phyloP scores from a whole-genome alignment of 23 tunicate genomes.

The Trididemnum nubilum region DNA sequence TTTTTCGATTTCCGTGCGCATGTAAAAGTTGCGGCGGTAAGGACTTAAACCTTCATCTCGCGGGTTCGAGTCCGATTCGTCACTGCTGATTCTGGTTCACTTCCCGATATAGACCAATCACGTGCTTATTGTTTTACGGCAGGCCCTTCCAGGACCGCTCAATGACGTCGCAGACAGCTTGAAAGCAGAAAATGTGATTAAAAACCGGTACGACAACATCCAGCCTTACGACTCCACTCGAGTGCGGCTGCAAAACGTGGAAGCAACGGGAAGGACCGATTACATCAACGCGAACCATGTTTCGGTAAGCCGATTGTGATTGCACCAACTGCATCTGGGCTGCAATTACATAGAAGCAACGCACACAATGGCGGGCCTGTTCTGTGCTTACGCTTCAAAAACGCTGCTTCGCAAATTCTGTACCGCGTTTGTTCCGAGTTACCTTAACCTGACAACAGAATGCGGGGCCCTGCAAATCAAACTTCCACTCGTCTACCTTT shows the following conservation, averaged over 20 bases:
- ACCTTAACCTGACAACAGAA: too few relatives aligned
- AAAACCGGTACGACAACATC: conserved; percentile 82
- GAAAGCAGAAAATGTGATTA: conserved; percentile 33
- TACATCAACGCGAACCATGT: conserved; percentile 84
- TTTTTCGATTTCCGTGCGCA: too few relatives aligned
- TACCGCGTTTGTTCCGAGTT: too few relatives aligned
- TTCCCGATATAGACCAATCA: too few relatives aligned
- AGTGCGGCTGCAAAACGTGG: conserved; percentile 36
- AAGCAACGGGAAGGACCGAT: conserved; percentile 36
- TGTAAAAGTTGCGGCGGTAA: too few relatives aligned
- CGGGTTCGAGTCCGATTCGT: too few relatives aligned
- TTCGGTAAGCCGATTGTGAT: conserved; percentile 62
- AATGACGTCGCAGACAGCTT: conserved; percentile 20
- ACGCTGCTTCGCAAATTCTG: background rate
- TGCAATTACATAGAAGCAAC: background rate
- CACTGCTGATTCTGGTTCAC: too few relatives aligned
- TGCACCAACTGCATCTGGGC: too few relatives aligned
- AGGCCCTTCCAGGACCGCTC: conserved; percentile 20
- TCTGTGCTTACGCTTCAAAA: background rate
- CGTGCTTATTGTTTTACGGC: too few relatives aligned
- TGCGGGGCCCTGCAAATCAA: too few relatives aligned
- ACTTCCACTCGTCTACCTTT: too few relatives aligned
- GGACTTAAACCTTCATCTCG: too few relatives aligned
- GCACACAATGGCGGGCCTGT: background rate
- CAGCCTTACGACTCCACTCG: conserved; percentile 60